phyloP scores from a whole-genome alignment of 2,113 vertebrate genomes.

The Callospermophilus lateralis region DNA sequence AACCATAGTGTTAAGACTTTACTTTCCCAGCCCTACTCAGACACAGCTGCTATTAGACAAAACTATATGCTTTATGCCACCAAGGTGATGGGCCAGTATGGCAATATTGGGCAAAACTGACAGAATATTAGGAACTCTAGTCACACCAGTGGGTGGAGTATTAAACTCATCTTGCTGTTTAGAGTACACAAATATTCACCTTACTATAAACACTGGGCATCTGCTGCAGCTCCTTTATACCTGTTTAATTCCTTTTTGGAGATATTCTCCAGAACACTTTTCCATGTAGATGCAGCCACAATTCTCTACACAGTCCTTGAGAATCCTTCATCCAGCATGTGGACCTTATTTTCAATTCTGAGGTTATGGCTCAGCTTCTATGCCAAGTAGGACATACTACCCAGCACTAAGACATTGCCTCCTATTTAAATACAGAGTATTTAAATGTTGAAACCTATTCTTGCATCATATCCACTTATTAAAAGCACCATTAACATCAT shows the following conservation, averaged over 20 bases:
- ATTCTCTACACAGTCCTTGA: background rate
- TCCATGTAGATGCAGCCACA: background rate
- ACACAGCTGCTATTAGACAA: background rate
- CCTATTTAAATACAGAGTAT: background rate
- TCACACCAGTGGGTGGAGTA: background rate
- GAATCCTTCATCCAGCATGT: background rate
- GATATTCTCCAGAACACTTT: background rate
- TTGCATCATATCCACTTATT: background rate
- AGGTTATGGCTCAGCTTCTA: background rate
- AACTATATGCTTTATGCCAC: background rate
- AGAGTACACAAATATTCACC: background rate
- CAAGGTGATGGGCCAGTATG: background rate
- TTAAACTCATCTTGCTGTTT: slow-evolving; percentile 1
- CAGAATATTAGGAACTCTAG: background rate
- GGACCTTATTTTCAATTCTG: background rate
- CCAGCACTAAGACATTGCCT: background rate
- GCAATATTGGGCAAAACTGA: background rate
- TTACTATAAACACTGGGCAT: background rate
- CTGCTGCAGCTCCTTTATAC: background rate
- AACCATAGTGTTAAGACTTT: background rate
- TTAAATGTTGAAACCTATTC: background rate
- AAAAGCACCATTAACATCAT: background rate
- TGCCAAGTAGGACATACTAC: background rate
- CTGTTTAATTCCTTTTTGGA: slow-evolving; percentile 23
- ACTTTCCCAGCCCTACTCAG: background rate